Evolutionary conservation across 2,797 vertebrate genomes (phyloP).

Genomic region (Coccyzus lansbergi): DNA sequence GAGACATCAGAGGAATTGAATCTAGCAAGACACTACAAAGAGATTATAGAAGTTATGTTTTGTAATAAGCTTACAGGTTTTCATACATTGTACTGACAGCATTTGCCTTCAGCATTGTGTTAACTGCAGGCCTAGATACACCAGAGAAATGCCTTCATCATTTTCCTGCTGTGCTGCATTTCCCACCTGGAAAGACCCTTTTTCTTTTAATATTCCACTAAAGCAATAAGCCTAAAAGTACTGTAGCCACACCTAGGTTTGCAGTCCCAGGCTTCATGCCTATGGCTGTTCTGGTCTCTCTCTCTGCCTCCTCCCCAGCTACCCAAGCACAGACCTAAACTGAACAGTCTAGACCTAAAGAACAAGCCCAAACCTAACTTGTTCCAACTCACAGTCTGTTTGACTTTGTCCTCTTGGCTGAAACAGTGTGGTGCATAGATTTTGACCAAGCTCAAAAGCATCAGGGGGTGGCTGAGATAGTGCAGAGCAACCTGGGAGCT

Average conservation of each 20-base stretch:
- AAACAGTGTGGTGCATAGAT: accelerated
- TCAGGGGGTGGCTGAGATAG: not conserved
- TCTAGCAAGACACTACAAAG: not conserved
- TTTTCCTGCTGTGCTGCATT: not conserved
- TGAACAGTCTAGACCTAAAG: not conserved
- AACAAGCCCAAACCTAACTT: not conserved
- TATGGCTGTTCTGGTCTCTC: accelerated
- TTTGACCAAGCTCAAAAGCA: not conserved
- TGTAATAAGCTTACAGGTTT: not conserved
- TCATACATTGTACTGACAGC: not conserved
- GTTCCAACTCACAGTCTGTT: not conserved
- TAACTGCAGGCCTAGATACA: not conserved
- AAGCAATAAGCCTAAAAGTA: not conserved
- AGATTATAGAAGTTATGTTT: not conserved
- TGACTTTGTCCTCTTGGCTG: not conserved
- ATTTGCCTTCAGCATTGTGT: not conserved
- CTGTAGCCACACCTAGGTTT: not conserved
- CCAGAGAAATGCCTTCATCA: not conserved
- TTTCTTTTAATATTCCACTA: not conserved
- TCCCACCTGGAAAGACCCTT: not conserved
- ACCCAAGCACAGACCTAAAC: not conserved
- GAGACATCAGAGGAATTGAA: not conserved
- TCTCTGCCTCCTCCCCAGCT: not conserved
- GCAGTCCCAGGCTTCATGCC: not conserved
- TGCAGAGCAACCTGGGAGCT: not conserved